These are phyloP conservation scores for Erinaceus europaeus DNA, from an alignment of 2,113 vertebrate genomes.

Conservation along the genomic window DNA sequence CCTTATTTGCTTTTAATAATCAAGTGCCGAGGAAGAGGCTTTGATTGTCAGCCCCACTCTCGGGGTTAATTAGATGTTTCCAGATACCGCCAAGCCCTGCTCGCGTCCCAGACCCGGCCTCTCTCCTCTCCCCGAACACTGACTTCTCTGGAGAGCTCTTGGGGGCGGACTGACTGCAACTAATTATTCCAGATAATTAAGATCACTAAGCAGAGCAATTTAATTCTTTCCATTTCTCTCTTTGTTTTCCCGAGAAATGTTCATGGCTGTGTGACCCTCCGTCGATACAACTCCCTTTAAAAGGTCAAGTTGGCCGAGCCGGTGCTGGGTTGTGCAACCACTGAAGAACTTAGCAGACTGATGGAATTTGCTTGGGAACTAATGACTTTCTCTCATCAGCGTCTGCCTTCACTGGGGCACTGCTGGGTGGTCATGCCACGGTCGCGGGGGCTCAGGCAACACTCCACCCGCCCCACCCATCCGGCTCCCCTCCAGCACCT, in stretches of 20 bases:
- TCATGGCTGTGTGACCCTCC: conserved; percentile 68
- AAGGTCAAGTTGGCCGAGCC: conserved; percentile 76
- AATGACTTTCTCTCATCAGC: conserved; percentile 4
- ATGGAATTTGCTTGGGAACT: conserved; percentile 51
- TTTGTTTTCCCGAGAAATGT: conserved; percentile 73
- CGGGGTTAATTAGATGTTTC: conserved; percentile 82
- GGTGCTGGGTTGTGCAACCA: conserved; percentile 61
- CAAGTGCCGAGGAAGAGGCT: conserved; percentile 68
- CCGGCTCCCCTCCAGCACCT: no score
- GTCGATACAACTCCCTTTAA: conserved; percentile 78
- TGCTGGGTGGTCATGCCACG: no score
- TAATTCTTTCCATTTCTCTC: conserved; percentile 77
- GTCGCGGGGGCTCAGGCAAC: no score
- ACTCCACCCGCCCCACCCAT: no score
- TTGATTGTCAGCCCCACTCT: conserved; percentile 80
- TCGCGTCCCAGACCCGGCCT: conserved; percentile 67
- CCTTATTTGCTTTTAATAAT: conserved; percentile 78
- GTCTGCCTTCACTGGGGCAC: background rate
- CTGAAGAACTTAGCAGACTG: conserved; percentile 64
- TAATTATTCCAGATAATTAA: conserved; percentile 88
- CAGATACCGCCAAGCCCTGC: conserved; percentile 77
- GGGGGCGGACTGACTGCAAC: conserved; percentile 80
- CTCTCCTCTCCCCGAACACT: conserved; percentile 71
- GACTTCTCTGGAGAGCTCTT: conserved; percentile 78
- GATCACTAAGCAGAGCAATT: conserved; percentile 83